Evolutionary conservation across 2,113 vertebrate genomes (phyloP), one percentile per base, ranked within the genome.

Genomic region (Clupea harengus): DNA sequence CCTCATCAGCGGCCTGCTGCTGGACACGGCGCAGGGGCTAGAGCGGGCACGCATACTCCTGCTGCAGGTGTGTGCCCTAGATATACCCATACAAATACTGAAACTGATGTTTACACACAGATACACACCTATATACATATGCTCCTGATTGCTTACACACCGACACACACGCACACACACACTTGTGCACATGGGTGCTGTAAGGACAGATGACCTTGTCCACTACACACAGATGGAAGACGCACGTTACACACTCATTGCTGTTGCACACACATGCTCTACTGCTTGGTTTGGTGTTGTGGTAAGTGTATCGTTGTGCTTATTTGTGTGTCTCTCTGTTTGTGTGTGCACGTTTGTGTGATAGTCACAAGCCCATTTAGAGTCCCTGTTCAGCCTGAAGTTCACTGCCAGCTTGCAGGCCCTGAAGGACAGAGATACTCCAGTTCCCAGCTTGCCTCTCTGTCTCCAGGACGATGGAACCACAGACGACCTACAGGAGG

Each of bases 1-100:
- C 15, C 90, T 98, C 84, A 52, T 97, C 85, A 96, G 94, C 89
- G 88, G 91, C 0, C 92, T 97, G 78, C 92, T 99, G 0, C 93
- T 96, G 84, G 95, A 97, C 87, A 92, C 95, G 39, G 87, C 92
- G 3, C 94, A 93, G n/a, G 92, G 93, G 10, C 96, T 99, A 85
- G 96, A 98, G 92, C 95, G 92, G 45, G 82, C 92, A 4, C 93
- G 88, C 6, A 87, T 0, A 32, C 88, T 84, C 20, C 85, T 97
- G 83, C 57, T 92, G 49, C 88, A 90, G 8, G 44, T 44, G 18
- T 81, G 1, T 17, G 22, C 39, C 2, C 39, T 39, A 39, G 39
- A 39, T 39, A 39, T 39, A 39, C 39, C 39, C 39, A 39, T 39
- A 39, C 39, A 39, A 1, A 39, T 39, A 28, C 22, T n/a, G n/a